These are phyloP conservation scores for Oreotrochilus melanogaster DNA, from an alignment of 2,113 vertebrate genomes.

Conservation along the genomic window DNA sequence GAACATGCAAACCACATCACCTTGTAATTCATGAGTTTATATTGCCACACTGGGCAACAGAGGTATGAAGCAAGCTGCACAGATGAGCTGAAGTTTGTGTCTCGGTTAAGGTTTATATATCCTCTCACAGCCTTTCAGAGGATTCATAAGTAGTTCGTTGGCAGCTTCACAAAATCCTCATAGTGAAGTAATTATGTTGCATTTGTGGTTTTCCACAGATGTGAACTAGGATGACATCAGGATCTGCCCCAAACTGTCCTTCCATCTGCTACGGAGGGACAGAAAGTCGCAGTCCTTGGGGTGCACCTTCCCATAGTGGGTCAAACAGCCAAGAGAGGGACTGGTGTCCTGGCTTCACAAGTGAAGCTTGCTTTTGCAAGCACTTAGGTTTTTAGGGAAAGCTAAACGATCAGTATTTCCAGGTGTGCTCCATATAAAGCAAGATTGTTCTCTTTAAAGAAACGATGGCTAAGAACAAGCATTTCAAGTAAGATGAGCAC, in stretches of 20 bases:
- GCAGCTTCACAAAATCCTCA: constrained; percentile 10
- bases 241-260: neutral
- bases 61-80: neutral
- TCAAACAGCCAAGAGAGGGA: neutral
- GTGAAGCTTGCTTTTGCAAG: neutral
- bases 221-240: neutral
- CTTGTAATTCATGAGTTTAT: neutral
- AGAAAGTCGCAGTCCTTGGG: neutral
- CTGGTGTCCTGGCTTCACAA: neutral
- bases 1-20: neutral
- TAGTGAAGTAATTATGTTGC: neutral
- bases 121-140: neutral
- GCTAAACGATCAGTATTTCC: neutral
- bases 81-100: neutral
- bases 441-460: neutral
- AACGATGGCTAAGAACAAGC: neutral
- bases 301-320: fast-evolving
- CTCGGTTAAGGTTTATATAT: neutral
- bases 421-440: neutral
- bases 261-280: fast-evolving
- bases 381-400: neutral
- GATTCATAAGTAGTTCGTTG: neutral
- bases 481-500: neutral
- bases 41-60: neutral
- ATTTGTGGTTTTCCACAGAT: neutral